Percentiles rank a stretch among this genome's conserved stretches.
phyloP scores from a whole-genome alignment of 2,888 invertebrate species.

The Drosophila tripunctata region DNA sequence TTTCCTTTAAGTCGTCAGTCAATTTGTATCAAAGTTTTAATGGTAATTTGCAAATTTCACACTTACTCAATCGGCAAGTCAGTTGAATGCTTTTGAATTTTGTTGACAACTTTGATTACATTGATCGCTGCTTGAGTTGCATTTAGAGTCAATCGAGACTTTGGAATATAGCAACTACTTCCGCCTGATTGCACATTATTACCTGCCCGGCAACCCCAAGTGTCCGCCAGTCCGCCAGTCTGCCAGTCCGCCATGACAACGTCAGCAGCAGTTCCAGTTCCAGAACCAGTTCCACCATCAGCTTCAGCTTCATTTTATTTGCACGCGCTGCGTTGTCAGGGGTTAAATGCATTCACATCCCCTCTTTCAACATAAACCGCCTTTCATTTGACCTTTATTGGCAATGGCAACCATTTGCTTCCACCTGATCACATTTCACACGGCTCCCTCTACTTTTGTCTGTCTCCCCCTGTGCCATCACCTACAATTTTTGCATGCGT shows the following conservation, averaged over 20 bases:
- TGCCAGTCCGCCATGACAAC: constrained; percentile 48
- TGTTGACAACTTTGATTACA: constrained; percentile 41
- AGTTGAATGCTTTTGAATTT: constrained; percentile 26
- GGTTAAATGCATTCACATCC: constrained; percentile 60
- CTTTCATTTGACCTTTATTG: constrained; percentile 59
- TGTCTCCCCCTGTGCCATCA: background rate
- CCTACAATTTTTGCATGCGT: constrained; percentile 63
- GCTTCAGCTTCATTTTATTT: constrained; percentile 50
- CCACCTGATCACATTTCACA: constrained; percentile 72
- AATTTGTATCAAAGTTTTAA: constrained; percentile 13
- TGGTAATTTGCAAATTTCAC: constrained; percentile 30
- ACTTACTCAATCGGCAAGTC: constrained; percentile 19
- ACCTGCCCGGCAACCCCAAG: constrained; percentile 32
- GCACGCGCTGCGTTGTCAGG: constrained; percentile 62
- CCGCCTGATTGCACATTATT: constrained; percentile 63
- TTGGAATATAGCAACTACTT: constrained; percentile 66
- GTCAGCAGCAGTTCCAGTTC: constrained; percentile 27
- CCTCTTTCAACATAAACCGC: background rate
- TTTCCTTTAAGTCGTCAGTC: too few species aligned
- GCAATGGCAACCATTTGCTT: constrained; percentile 60
- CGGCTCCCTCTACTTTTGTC: constrained; percentile 8
- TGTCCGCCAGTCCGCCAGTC: constrained; percentile 35
- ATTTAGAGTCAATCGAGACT: constrained; percentile 61
- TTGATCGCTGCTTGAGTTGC: background rate
- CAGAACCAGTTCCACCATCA: constrained; percentile 7